A percentile compares a stretch with the other conserved stretches of the same genome.
Evolutionary conservation across 1,140 invertebrate species (phyloP).

Genomic region (Cephus cinctus): DNA sequence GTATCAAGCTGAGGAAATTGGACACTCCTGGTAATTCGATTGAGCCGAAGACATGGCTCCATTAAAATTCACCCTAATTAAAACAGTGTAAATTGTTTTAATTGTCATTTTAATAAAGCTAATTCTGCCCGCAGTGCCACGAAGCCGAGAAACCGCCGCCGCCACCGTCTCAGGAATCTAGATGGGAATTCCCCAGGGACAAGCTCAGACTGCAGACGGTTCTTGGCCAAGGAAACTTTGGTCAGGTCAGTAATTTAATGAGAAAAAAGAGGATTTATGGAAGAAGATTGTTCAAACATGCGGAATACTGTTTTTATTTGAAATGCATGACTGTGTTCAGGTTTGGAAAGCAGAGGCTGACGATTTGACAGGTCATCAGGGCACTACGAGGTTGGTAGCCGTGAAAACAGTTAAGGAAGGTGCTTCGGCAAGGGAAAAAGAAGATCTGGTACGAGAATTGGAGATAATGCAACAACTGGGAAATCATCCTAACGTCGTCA

Average conservation of each 20-base stretch:
- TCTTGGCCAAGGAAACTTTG: slow-evolving; percentile 82
- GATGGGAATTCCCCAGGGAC: slow-evolving; percentile 77
- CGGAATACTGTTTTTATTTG: too few species aligned
- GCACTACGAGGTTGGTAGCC: slow-evolving; percentile 74
- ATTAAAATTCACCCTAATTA: too few species aligned
- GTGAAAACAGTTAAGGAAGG: slow-evolving; percentile 79
- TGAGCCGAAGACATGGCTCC: too few species aligned
- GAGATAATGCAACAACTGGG: slow-evolving; percentile 84
- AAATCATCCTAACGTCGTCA: slow-evolving; percentile 83
- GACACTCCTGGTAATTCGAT: too few species aligned
- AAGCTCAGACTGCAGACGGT: slow-evolving; percentile 77
- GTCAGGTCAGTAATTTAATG: slow-evolving; percentile 72
- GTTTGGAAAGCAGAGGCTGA: slow-evolving; percentile 84
- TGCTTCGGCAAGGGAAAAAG: slow-evolving; percentile 71
- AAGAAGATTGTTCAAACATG: too few species aligned
- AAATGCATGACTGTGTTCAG: too few species aligned
- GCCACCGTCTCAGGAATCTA: slow-evolving; percentile 58
- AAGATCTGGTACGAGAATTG: slow-evolving; percentile 75
- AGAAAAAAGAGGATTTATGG: too few species aligned
- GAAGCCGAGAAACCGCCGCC: slow-evolving; percentile 53
- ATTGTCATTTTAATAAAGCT: not conserved
- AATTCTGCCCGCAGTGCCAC: slow-evolving; percentile 40
- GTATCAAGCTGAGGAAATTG: slow-evolving; percentile 12
- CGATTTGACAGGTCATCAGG: slow-evolving; percentile 74
- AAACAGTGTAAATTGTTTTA: not conserved